Conservation (phyloP, 2,888 invertebrate species). For the Teleiodes luculella region DNA sequence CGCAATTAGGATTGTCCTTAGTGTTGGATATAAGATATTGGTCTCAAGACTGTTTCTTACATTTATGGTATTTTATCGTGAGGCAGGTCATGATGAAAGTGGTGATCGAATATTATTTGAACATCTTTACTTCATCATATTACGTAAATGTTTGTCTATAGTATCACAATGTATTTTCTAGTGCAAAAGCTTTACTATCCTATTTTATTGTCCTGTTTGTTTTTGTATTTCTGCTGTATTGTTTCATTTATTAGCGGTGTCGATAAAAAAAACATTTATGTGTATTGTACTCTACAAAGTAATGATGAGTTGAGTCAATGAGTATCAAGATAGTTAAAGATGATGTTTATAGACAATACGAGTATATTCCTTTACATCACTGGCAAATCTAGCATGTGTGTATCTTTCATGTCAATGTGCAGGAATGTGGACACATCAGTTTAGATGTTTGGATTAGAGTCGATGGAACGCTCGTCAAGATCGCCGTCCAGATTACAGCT, state of each 20-base stretch:
- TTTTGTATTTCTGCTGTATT: too few relatives aligned
- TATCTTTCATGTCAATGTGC: neutral
- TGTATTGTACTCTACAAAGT: too few relatives aligned
- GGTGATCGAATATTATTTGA: too few relatives aligned
- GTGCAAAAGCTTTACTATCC: too few relatives aligned
- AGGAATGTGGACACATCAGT: constrained; percentile 11
- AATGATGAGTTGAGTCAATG: too few relatives aligned
- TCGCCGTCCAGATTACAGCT: constrained; percentile 1
- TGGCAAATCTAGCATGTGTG: neutral
- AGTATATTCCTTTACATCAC: neutral
- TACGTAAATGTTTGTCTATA: too few relatives aligned
- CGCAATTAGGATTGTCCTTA: constrained; percentile 38
- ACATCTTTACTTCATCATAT: too few relatives aligned
- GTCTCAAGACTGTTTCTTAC: constrained; percentile 12
- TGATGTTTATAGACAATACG: neutral
- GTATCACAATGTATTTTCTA: too few relatives aligned
- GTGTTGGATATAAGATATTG: neutral
- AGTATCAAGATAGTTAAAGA: too few relatives aligned
- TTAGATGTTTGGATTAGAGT: constrained; percentile 11
- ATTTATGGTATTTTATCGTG: neutral
- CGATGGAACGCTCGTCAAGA: neutral
- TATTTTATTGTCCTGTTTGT: too few relatives aligned
- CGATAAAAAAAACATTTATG: too few relatives aligned
- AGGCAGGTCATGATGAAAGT: neutral
- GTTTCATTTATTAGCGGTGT: too few relatives aligned